Evolutionary conservation across 2,888 invertebrate species (phyloP), one percentile per base, ranked within the genome.

Genomic region (Anthrax anthrax): DNA sequence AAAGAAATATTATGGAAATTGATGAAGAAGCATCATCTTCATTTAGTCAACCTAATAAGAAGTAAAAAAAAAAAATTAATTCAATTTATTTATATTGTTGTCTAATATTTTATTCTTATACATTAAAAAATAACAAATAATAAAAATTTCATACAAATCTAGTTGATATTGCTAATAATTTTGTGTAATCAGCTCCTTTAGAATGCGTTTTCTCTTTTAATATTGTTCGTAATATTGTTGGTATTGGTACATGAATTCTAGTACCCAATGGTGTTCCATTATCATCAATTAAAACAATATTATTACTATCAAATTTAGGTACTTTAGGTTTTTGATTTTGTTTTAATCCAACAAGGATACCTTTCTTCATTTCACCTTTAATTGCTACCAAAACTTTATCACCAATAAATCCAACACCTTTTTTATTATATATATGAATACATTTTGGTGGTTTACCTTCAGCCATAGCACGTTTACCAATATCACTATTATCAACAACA

Each of bases 401-500:
- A 17, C 91, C 90, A 60, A 75, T 69, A 37, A 60, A 65, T 1
- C 78, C 77, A 2, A 77, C 67, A 51, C 71, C 72, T 60, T 71
- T 74, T 70, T 84, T 88, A 66, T 88, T 95, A 61, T 95, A 96
- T 47, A 97, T 81, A 62, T 96, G 92, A 59, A 99, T 96, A 58
- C 87, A 80, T 65, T 80, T 83, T 0, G 96, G 92, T 13, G 95
- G 91, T 67, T 85, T 88, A 41, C 96, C 96, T 62, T 91, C 88
- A 2, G 85, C 78, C 85, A 92, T 92, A 2, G 96, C 95, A 62
- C 85, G 78, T 64, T 89, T 92, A 34, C 97, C 98, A 50, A 98
- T 79, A 55, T 85, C 83, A 46, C 94, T 94, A 68, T 99, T 99
- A 67, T 99, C 98, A 3, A 99, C 97, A 8, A 96, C 92, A 58